phyloP scores from a whole-genome alignment of 1,140 invertebrate species.

The Heliconius hermathena region DNA sequence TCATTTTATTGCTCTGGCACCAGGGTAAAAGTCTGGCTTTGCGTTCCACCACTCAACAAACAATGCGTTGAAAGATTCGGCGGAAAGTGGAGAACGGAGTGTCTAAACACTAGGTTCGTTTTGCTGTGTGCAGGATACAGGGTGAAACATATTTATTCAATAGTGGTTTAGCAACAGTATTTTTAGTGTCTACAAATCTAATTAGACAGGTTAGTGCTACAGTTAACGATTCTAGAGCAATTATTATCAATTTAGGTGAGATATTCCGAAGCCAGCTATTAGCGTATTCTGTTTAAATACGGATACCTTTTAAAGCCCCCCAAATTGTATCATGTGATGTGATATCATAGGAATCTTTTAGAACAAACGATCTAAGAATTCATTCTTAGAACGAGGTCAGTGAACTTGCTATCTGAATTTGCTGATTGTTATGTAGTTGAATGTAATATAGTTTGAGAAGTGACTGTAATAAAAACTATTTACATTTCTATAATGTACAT shows the following conservation, averaged over 20 bases:
- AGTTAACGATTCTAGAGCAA: slow-evolving; percentile 72
- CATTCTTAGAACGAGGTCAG: slow-evolving; percentile 37
- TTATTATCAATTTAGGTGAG: slow-evolving; percentile 61
- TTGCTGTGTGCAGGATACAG: too few relatives aligned
- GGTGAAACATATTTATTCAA: too few relatives aligned
- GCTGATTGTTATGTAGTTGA: background rate
- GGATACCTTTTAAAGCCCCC: slow-evolving; percentile 45
- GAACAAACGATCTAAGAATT: slow-evolving; percentile 21
- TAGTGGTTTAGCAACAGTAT: too few relatives aligned
- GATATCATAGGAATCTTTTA: slow-evolving; percentile 23
- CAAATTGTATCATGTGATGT: slow-evolving; percentile 43
- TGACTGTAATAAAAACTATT: background rate
- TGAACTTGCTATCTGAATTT: slow-evolving; percentile 35
- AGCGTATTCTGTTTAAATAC: slow-evolving; percentile 59
- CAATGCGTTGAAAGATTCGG: too few relatives aligned
- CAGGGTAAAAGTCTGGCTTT: too few relatives aligned
- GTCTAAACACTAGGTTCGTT: too few relatives aligned
- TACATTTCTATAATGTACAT: too few relatives aligned
- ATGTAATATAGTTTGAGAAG: background rate
- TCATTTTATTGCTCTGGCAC: too few relatives aligned
- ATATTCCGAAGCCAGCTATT: slow-evolving; percentile 58
- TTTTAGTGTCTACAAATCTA: too few relatives aligned
- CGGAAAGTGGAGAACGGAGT: too few relatives aligned
- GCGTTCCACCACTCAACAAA: too few relatives aligned
- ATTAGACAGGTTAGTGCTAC: slow-evolving; percentile 35